A percentile compares a stretch with the other conserved stretches of the same genome.
phyloP scores from a whole-genome alignment of 2,888 invertebrate species.

The Monoplex corrugatus region DNA sequence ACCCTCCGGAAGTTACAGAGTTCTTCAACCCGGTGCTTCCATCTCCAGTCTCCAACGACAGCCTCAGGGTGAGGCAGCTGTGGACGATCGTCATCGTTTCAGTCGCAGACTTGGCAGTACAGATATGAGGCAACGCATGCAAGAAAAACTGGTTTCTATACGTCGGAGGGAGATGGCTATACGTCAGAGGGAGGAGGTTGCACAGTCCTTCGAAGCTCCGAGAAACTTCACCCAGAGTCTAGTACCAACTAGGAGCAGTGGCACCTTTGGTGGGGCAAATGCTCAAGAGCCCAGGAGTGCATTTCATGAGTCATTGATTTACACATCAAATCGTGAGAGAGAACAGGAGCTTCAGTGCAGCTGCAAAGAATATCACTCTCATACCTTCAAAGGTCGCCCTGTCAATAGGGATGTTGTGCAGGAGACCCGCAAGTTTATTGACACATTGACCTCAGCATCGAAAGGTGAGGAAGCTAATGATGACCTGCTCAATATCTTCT shows the following conservation, averaged over 20 bases:
- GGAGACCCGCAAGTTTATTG: constrained; percentile 49
- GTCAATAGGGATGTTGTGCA: constrained; percentile 53
- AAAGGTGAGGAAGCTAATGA: constrained; percentile 43
- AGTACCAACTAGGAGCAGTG: background rate
- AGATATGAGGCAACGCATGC: constrained; percentile 47
- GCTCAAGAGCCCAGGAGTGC: background rate
- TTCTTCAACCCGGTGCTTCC: constrained; percentile 26
- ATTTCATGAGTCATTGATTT: constrained; percentile 42
- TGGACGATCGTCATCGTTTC: background rate
- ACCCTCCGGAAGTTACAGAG: constrained; percentile 51
- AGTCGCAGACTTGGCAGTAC: constrained; percentile 46
- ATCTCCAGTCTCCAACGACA: constrained; percentile 38
- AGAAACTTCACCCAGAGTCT: background rate
- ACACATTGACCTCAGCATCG: constrained; percentile 25
- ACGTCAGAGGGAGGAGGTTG: background rate
- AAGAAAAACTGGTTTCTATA: background rate
- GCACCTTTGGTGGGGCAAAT: background rate
- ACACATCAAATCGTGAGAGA: background rate
- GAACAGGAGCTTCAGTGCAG: constrained; percentile 54
- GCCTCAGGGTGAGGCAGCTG: background rate
- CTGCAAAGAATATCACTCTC: constrained; percentile 55
- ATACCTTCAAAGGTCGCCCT: constrained; percentile 49
- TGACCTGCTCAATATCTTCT: constrained; percentile 69
- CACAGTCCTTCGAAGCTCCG: background rate
- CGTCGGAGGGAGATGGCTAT: too few species aligned